Percentiles rank a stretch among this genome's conserved stretches.
Conservation (phyloP, 2,888 invertebrate species). For the Catonia carolina region DNA sequence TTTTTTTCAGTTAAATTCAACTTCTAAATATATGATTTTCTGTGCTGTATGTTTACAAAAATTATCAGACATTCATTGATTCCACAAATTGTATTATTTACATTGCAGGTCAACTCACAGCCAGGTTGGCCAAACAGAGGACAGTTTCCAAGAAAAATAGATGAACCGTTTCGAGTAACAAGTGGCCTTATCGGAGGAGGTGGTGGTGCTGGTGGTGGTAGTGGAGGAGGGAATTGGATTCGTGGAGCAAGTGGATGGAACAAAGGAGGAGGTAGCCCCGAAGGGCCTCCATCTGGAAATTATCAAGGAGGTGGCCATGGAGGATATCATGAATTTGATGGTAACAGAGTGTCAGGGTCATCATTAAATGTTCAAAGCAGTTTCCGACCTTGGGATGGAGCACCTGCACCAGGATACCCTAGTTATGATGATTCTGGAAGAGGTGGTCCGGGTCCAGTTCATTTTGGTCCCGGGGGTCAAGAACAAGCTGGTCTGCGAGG, state of each 20-base stretch:
- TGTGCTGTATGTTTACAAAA: no score
- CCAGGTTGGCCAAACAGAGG: conserved; percentile 1
- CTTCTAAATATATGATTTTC: no score
- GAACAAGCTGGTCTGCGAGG: not conserved
- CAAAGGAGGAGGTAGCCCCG: not conserved
- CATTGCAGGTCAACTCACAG: not conserved
- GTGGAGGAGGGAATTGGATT: conserved; percentile 8
- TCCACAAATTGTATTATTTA: no score
- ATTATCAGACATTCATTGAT: no score
- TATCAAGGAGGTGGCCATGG: conserved; percentile 9
- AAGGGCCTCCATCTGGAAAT: not conserved
- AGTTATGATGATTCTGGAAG: not conserved
- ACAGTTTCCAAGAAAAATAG: conserved; percentile 2
- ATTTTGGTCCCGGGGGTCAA: not conserved
- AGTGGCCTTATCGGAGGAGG: conserved; percentile 12
- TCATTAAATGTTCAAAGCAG: not conserved
- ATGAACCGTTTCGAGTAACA: not conserved
- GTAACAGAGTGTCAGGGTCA: not conserved
- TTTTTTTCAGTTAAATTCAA: no score
- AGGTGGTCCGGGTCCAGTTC: not conserved
- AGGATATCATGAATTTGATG: conserved; percentile 1
- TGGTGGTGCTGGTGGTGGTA: not conserved
- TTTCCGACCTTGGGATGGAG: not conserved
- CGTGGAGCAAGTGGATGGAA: conserved; percentile 5
- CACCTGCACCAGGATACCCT: not conserved